phyloP scores from a whole-genome alignment of 2,113 vertebrate genomes.

The Lophochroa leadbeateri region DNA sequence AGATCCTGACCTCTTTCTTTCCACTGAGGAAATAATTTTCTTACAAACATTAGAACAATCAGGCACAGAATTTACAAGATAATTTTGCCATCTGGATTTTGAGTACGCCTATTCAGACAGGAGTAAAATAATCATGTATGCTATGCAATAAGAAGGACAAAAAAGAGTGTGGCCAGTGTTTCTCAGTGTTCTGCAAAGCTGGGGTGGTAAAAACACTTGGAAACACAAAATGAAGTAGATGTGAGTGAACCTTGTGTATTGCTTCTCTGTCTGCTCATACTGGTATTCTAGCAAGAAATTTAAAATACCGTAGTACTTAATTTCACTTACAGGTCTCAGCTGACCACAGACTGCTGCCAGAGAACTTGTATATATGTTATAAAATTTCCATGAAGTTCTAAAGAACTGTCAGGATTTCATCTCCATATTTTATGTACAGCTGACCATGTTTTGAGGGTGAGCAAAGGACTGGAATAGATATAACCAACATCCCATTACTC shows the following conservation, averaged over 20 bases:
- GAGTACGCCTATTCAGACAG: background rate
- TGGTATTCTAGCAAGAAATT: background rate
- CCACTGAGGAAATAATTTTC: background rate
- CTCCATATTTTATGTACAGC: background rate
- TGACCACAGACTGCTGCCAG: background rate
- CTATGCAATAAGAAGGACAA: background rate
- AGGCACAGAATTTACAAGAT: background rate
- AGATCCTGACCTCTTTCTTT: background rate
- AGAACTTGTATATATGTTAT: background rate
- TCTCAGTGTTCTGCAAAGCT: background rate
- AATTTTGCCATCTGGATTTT: background rate
- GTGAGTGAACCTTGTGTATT: background rate
- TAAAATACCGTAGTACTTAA: background rate
- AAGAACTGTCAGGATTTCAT: background rate
- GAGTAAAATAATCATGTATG: background rate
- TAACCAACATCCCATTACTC: background rate
- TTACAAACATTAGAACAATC: background rate
- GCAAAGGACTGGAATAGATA: background rate
- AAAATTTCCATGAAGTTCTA: background rate
- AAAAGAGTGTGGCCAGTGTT: background rate
- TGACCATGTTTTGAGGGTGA: background rate
- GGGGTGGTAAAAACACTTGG: background rate
- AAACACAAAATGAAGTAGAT: background rate
- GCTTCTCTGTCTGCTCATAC: background rate
- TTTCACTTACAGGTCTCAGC: background rate